Evolutionary conservation across 2,797 vertebrate genomes (phyloP).

Genomic region (Oophaga sylvatica): DNA sequence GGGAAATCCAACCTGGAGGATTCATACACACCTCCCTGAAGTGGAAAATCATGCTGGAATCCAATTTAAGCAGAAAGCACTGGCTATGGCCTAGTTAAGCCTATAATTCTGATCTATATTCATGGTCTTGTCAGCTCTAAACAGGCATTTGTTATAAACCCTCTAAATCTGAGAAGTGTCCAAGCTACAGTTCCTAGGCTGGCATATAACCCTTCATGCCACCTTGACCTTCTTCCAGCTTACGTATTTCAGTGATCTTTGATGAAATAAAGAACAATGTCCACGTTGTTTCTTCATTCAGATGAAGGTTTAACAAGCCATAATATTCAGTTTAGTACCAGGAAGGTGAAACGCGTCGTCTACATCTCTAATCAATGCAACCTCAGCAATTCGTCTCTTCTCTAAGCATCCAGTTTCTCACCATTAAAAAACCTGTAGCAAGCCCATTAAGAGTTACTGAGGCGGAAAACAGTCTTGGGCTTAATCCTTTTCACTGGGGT

Average conservation of each 20-base stretch:
- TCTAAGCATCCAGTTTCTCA: slow-evolving; percentile 63
- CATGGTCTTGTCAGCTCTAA: slow-evolving; percentile 40
- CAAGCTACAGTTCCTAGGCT: neutral
- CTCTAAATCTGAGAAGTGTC: slow-evolving; percentile 10
- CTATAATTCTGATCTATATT: slow-evolving; percentile 53
- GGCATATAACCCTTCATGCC: slow-evolving; percentile 6
- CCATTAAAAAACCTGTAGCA: slow-evolving; percentile 68
- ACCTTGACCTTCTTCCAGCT: neutral
- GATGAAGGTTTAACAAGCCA: slow-evolving; percentile 52
- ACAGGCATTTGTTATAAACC: slow-evolving; percentile 20
- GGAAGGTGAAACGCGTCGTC: slow-evolving; percentile 59
- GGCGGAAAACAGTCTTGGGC: slow-evolving; percentile 75
- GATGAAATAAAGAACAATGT: slow-evolving; percentile 25
- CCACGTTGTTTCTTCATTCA: slow-evolving; percentile 2
- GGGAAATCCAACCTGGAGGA: slow-evolving; percentile 40
- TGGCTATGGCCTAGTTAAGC: slow-evolving; percentile 24
- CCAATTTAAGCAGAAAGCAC: slow-evolving; percentile 48
- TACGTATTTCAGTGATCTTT: neutral
- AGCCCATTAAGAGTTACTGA: slow-evolving; percentile 74
- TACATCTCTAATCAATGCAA: slow-evolving; percentile 61
- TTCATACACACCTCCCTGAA: slow-evolving; percentile 25
- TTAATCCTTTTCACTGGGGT: slow-evolving; percentile 67
- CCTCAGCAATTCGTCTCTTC: slow-evolving; percentile 61
- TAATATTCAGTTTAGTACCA: slow-evolving; percentile 56
- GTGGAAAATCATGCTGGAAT: slow-evolving; percentile 42